Evolutionary conservation across 2,113 vertebrate species (phyloP), one percentile per base, ranked within the genome.

Genomic region (Apodemus sylvaticus): DNA sequence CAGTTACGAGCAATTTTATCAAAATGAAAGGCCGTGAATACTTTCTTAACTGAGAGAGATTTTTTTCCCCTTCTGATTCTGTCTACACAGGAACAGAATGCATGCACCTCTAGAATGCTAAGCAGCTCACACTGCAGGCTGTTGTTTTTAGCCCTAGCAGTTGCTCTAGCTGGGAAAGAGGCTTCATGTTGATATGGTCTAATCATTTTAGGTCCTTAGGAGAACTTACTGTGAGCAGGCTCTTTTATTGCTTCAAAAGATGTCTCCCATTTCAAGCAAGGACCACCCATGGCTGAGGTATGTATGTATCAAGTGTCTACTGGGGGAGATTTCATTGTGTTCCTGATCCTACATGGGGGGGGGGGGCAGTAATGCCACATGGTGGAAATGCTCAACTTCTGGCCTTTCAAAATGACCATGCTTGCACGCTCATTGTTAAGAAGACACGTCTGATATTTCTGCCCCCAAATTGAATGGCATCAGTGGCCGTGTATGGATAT

Each of bases 181-280:
- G 87, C 95, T 94, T 93, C 90, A 98, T 97, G 96, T 97, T 97
- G 95, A 3, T 34, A 79, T 55, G 88, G 85, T 96, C 96, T 96
- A 97, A 97, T 96, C 94, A 93, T 98, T 91, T 91, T 96, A 97
- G 96, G 62, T 97, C 92, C 94, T 91, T 94, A 97, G 94, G 76
- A 96, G 96, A 97, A 98, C 86, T 98, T 97, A 34, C 87, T 98
- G 97, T 98, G 97, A 97, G 95, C 29, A 91, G 94, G 97, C 93
- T 98, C 96, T 98, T 66, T 68, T 98, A 97, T 98, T 98, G 98
- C 98, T 98, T 97, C 97, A 98, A 97, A 64, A 98, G 97, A 97
- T 97, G 86, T 93, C 98, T 97, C 93, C 96, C 96, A 92, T 91
- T 97, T 96, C 97, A 97, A 96, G 88, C n/a, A 60, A 97, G 96